Conservation (phyloP, 2,113 vertebrate species). For the Jaculus jaculus region DNA sequence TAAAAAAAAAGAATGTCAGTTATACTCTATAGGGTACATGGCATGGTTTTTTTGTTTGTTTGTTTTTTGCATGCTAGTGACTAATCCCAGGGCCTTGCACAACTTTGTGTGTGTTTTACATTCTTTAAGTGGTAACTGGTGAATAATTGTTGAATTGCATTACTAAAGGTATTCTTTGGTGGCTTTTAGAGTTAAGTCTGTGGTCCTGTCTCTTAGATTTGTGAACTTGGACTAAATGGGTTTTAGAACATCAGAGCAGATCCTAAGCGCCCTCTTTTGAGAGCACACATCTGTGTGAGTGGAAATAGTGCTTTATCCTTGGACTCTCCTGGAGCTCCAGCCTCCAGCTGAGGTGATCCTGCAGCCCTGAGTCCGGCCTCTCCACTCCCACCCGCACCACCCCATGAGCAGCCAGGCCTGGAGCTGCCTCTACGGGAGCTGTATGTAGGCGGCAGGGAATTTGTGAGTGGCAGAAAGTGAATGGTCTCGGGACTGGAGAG, state of each 20-base stretch:
- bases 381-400: no score
- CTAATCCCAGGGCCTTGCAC: background rate
- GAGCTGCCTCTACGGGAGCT: background rate
- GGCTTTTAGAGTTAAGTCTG: background rate
- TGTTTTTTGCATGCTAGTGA: background rate
- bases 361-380: background rate
- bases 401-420: fast-evolving
- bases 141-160: background rate
- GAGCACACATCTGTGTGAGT: background rate
- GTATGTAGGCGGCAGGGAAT: fast-evolving
- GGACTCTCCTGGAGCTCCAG: background rate
- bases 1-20: no score
- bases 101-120: background rate
- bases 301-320: background rate
- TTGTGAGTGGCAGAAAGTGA: no score
- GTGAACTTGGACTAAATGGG: background rate
- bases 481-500: no score
- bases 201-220: background rate
- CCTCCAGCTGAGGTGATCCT: background rate
- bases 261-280: background rate
- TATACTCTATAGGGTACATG: no score
- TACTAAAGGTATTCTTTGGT: background rate
- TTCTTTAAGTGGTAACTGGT: background rate
- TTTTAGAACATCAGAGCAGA: background rate
- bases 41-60: background rate